A percentile compares a stretch with the other conserved stretches of the same genome.
Evolutionary conservation across 2,888 invertebrate genomes (phyloP).

Genomic region (Aphodius granarius): DNA sequence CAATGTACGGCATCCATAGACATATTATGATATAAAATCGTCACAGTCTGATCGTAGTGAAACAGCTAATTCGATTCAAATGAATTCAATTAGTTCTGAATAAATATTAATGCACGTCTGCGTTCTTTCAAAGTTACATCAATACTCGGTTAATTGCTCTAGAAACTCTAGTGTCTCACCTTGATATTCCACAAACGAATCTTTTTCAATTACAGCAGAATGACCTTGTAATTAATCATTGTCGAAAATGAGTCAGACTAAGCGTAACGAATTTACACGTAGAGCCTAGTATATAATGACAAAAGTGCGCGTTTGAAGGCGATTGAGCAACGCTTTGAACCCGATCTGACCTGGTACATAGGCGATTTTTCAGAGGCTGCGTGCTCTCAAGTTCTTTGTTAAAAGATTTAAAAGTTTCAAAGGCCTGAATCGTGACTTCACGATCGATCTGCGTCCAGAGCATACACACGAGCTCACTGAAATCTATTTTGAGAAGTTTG

Average conservation of each 20-base stretch:
- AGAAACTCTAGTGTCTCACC: not conserved
- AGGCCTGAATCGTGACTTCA: constrained; percentile 28
- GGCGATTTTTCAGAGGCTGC: not conserved
- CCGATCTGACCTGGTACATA: not conserved
- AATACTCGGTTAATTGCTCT: not conserved
- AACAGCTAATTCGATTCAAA: not conserved
- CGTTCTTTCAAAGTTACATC: not conserved
- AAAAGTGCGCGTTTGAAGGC: not conserved
- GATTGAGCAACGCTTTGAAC: not conserved
- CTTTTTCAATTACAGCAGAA: not conserved
- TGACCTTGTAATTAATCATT: not conserved
- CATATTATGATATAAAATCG: not conserved
- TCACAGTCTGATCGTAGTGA: not conserved
- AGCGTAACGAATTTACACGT: not conserved
- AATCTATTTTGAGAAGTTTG: not conserved
- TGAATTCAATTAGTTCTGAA: not conserved
- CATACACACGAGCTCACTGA: not conserved
- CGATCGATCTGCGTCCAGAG: not conserved
- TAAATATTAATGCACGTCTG: not conserved
- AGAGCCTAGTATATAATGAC: not conserved
- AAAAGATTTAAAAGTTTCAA: constrained; percentile 24
- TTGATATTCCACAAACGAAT: not conserved
- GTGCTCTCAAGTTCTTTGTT: constrained; percentile 12
- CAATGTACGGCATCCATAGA: not conserved
- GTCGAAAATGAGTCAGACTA: not conserved